Base-by-base conservation (phyloP, 2,113 vertebrate genomes). In the Thomomys bottae region DNA sequence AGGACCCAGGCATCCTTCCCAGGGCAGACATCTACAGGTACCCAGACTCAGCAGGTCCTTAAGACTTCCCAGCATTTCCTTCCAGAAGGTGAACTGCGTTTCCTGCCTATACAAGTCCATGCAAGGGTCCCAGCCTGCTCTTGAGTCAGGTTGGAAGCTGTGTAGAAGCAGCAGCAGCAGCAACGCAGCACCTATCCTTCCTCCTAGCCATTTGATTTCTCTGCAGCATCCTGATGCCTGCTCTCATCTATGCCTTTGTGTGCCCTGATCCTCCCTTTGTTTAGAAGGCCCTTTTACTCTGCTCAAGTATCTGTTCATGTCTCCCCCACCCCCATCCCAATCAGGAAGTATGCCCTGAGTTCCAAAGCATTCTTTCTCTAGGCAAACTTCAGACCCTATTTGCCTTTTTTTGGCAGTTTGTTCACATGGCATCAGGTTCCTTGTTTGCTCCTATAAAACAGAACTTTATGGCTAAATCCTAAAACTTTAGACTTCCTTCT, bases 11-110 rank as follows among this genome's bases (percentile, higher is more conserved):
- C 64, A 0, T 78, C 87, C 93, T 76, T 85, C 84, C 79, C 64
- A 42, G 87, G 76, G 49, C 89, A 71, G 54, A 88, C 54, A 68
- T 84, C 82, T 88, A 42, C 83, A 79, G 84, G n/a, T n/a, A 18
- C 42, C 32, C 76, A 61, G 40, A 28, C 79, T 66, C 73, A 26
- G 54, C 88, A 71, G 68, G 45, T 59, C 14, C 81, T 21, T 1
- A 10, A 24, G n/a, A 15, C 54, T 49, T 34, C 40, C 57, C 70
- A 59, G 68, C 67, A 34, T 30, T 76, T 79, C 42, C 36, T 34
- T 49, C 34, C 77, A 23, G 59, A 20, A 42, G 0, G 0, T 8
- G 38, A 63, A 4, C 2, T 17, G 21, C 42, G 73, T 79, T n/a
- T 40, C 68, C 42, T n/a, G 34, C 40, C 34, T 24, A 1, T 77